These are phyloP conservation scores for Apeira syringaria DNA, from an alignment of 2,888 invertebrate genomes.

Conservation along the genomic window DNA sequence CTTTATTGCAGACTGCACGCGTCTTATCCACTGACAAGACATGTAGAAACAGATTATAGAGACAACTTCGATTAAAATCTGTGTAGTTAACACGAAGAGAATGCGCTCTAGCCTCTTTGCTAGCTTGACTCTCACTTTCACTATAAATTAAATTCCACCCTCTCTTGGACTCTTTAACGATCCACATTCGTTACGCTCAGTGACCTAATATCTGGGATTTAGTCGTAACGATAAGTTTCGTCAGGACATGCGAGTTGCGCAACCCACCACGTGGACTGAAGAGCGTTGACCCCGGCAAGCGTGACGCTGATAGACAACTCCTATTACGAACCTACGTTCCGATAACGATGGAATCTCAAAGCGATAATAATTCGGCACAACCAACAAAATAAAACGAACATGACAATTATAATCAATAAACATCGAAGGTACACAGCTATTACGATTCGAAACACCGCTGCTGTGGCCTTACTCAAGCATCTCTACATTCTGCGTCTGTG, in stretches of 20 bases:
- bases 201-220: slow-evolving; percentile 41
- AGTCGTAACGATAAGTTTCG: slow-evolving; percentile 42
- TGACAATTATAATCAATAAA: slow-evolving; percentile 36
- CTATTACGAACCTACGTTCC: slow-evolving; percentile 59
- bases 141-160: slow-evolving; percentile 42
- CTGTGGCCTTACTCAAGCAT: slow-evolving; percentile 63
- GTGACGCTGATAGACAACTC: slow-evolving; percentile 59
- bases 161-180: slow-evolving; percentile 22
- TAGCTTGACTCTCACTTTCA: slow-evolving; percentile 54
- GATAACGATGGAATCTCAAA: slow-evolving; percentile 57
- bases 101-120: slow-evolving; percentile 37
- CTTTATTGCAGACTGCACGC: slow-evolving; percentile 54
- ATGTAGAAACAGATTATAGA: too few species aligned
- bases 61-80: slow-evolving; percentile 55
- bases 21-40: slow-evolving; percentile 52
- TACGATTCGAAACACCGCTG: slow-evolving; percentile 38
- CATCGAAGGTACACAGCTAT: slow-evolving; percentile 30
- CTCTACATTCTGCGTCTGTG: slow-evolving; percentile 54
- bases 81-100: slow-evolving; percentile 39
- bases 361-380: slow-evolving; percentile 55
- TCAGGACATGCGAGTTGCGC: slow-evolving; percentile 53
- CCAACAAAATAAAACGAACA: slow-evolving; percentile 36
- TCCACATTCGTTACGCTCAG: slow-evolving; percentile 31
- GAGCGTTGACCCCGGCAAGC: slow-evolving; percentile 66
- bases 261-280: slow-evolving; percentile 64